phyloP scores from a whole-genome alignment of 2,113 vertebrate genomes.

The Halichoeres trimaculatus region DNA sequence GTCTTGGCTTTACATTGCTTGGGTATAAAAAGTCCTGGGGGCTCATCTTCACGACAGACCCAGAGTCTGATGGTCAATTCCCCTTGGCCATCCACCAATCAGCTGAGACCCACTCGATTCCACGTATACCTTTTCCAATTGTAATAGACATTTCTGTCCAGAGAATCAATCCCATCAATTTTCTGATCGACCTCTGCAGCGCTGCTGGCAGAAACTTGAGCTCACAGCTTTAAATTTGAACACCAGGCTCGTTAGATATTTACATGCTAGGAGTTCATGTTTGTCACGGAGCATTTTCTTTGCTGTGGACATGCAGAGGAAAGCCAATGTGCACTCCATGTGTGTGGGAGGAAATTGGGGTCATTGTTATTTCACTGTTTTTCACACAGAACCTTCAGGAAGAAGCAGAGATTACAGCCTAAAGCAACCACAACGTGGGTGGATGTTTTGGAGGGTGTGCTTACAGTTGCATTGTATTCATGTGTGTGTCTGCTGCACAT shows the following conservation, averaged over 20 bases:
- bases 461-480: constrained; percentile 8
- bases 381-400: constrained; percentile 44
- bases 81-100: constrained; percentile 40
- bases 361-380: constrained; percentile 54
- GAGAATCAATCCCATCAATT: constrained; percentile 75
- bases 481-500: constrained; percentile 12
- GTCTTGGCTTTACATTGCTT: not conserved
- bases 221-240: constrained; percentile 23
- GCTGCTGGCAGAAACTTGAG: constrained; percentile 20
- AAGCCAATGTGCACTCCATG: constrained; percentile 18
- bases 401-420: constrained; percentile 50
- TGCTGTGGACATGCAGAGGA: constrained; percentile 5
- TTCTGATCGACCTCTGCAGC: constrained; percentile 52
- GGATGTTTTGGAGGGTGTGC: constrained; percentile 32
- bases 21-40: constrained; percentile 1
- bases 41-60: constrained; percentile 21
- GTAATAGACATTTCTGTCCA: constrained; percentile 59
- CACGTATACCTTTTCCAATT: constrained; percentile 54
- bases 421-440: constrained; percentile 43
- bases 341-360: constrained; percentile 62
- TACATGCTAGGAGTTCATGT: constrained; percentile 24
- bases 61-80: constrained; percentile 31
- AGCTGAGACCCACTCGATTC: constrained; percentile 65
- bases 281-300: constrained; percentile 35
- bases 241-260: constrained; percentile 26